A percentile compares a stretch with the other conserved stretches of the same genome.
These are phyloP conservation scores for Drosophila rufa DNA, from an alignment of 1,140 invertebrate species.

Conservation along the genomic window DNA sequence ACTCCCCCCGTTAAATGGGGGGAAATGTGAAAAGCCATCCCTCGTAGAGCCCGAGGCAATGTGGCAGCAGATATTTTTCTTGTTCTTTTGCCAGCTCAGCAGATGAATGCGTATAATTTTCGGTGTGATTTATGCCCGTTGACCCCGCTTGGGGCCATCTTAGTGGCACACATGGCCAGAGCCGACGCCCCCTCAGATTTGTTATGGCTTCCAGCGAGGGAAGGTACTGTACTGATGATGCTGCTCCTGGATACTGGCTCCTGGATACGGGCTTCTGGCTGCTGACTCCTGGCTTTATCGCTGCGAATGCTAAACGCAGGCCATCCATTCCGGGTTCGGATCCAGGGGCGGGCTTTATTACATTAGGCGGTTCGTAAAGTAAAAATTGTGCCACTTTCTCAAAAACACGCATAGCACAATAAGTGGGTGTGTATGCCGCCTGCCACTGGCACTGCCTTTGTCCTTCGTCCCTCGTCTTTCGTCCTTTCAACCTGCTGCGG, in stretches of 20 bases:
- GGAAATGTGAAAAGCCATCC: constrained; percentile 21
- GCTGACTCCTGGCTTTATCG: constrained; percentile 54
- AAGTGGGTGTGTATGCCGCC: constrained; percentile 50
- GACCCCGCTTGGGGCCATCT: constrained; percentile 68
- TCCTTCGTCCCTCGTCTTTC: constrained; percentile 22
- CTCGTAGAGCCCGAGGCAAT: constrained; percentile 51
- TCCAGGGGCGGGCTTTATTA: constrained; percentile 75
- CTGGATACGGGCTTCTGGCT: neutral
- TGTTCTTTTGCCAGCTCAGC: constrained; percentile 80
- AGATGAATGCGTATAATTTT: constrained; percentile 85
- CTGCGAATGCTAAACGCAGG: constrained; percentile 78
- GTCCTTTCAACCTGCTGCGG: constrained; percentile 76
- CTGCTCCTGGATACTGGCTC: constrained; percentile 12
- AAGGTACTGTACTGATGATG: constrained; percentile 26
- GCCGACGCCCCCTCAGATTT: constrained; percentile 66
- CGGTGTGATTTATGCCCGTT: constrained; percentile 83
- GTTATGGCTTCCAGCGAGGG: constrained; percentile 54
- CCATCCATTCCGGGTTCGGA: constrained; percentile 65
- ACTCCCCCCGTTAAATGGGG: constrained; percentile 50
- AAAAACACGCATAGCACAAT: constrained; percentile 81
- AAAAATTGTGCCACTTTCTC: constrained; percentile 84
- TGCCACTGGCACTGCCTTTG: constrained; percentile 7
- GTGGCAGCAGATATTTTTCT: constrained; percentile 79
- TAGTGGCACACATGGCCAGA: constrained; percentile 66
- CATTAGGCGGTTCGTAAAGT: constrained; percentile 82